Evolutionary conservation across 1,140 invertebrate genomes (phyloP), one percentile per base, ranked within the genome.

Genomic region (Mercenaria mercenaria): DNA sequence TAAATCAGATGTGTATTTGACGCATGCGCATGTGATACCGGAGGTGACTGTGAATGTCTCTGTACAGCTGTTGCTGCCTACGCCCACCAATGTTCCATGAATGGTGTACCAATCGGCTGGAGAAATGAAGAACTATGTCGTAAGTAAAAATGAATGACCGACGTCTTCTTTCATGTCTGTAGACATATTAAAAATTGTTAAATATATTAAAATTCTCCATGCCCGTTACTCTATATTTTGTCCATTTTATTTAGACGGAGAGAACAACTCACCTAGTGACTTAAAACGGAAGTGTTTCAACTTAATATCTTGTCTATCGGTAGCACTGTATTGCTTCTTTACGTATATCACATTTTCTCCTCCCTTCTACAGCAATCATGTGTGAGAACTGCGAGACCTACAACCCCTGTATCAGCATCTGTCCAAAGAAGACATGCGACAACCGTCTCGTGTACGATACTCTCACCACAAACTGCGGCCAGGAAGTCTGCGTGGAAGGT

Each of bases 1-100:
- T 56, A 3, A 15, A 23, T 56, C 52, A 94, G 91, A 50, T 94
- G 94, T 90, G 85, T 94, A 13, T 93, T 92, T 89, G 95, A 95
- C 90, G 89, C 94, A 2, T 99, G 98, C 95, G 98, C 97, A 37
- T 99, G 98, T 95, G 98, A 99, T 95, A 96, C 97, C 92, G 98
- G 98, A 32, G 98, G 97, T 0, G 98, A 99, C 95, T 99, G 98
- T 94, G 97, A 98, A 86, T 99, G 98, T 95, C 95, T 99, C 0
- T 99, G 98, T 94, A 98, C 98, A 0, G 98, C 98, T 0, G 96
- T 99, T 32, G 97, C 98, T 0, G 98, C 98, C 1, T 99, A 99
- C 95, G 98, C 98, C 26, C 97, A 98, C 91, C 97, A 98, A 92
- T 99, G 98, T 94, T 97, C 97, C 52, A 92, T 95, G 50, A 92